Percentiles rank a stretch among this genome's conserved stretches.
These are phyloP conservation scores for Philypnodon macrostomus DNA, from an alignment of 2,797 vertebrate species.

Conservation along the genomic window DNA sequence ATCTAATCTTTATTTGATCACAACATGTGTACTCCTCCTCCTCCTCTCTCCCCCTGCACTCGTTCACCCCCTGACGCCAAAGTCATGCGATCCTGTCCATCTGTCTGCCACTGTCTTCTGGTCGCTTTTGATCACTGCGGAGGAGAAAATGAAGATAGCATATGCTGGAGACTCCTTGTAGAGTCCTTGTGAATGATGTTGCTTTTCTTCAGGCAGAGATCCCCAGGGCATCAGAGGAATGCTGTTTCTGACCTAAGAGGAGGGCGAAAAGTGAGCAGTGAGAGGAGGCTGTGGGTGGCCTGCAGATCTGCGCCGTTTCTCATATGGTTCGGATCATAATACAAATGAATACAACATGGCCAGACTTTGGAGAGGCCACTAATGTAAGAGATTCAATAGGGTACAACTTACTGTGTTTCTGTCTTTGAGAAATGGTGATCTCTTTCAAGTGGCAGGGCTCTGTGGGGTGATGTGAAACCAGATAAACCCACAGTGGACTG, in stretches of 20 bases:
- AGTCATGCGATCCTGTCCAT: slow-evolving; percentile 57
- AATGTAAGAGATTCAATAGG: slow-evolving; percentile 44
- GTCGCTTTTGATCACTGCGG: slow-evolving; percentile 54
- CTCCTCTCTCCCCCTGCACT: slow-evolving; percentile 40
- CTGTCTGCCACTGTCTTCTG: slow-evolving; percentile 49
- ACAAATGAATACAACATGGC: slow-evolving; percentile 62
- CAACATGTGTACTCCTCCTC: slow-evolving; percentile 47
- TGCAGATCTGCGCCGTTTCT: slow-evolving; percentile 63
- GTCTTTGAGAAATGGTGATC: slow-evolving; percentile 35
- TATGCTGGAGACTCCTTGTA: slow-evolving; percentile 58
- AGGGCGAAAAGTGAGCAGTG: slow-evolving; percentile 37
- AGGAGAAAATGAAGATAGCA: slow-evolving; percentile 56
- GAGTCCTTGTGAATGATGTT: slow-evolving; percentile 66
- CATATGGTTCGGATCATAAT: slow-evolving; percentile 77
- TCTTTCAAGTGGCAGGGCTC: slow-evolving; percentile 41
- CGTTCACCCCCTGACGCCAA: slow-evolving; percentile 55
- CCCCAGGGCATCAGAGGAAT: slow-evolving; percentile 67
- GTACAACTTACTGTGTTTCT: slow-evolving; percentile 32
- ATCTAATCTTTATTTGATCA: slow-evolving; percentile 28
- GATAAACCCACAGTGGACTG: slow-evolving; percentile 7
- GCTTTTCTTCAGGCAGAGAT: slow-evolving; percentile 56
- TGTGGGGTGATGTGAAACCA: slow-evolving; percentile 29
- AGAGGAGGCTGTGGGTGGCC: slow-evolving; percentile 69
- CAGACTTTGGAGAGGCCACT: slow-evolving; percentile 32
- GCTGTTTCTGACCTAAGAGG: slow-evolving; percentile 68